phyloP scores from a whole-genome alignment of 2,113 vertebrate species.

The Malurus alboscapulatus region DNA sequence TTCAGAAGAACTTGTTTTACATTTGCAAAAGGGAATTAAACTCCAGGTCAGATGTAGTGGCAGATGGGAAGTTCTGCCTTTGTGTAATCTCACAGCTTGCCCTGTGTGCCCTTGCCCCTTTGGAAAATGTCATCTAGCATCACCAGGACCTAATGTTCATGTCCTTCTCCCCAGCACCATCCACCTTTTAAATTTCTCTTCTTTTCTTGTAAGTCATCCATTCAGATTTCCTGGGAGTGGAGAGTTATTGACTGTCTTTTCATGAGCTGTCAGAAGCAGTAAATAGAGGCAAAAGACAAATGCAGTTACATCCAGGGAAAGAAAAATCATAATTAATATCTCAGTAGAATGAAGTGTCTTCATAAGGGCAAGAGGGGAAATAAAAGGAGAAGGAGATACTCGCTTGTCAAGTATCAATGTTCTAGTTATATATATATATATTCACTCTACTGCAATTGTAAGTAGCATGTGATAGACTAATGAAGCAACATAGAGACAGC shows the following conservation, averaged over 20 bases:
- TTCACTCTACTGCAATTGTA: background rate
- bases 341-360: slow-evolving; percentile 28
- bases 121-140: background rate
- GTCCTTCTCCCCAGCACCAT: background rate
- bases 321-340: slow-evolving; percentile 62
- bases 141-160: background rate
- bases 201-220: background rate
- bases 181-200: background rate
- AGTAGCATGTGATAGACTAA: background rate
- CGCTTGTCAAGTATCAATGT: background rate
- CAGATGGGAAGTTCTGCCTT: background rate
- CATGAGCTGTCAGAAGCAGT: background rate
- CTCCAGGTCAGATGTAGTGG: background rate
- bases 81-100: accelerated
- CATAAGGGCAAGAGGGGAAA: background rate
- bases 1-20: background rate
- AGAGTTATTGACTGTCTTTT: slow-evolving; percentile 9
- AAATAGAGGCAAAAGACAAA: slow-evolving; percentile 50
- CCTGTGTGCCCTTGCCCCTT: background rate
- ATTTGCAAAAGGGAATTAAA: background rate
- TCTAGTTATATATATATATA: background rate
- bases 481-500: background rate
- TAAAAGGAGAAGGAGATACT: background rate
- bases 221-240: background rate
- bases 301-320: background rate